Base-by-base conservation (phyloP, 2,888 invertebrate species). In the Muschampia plurimacula region DNA sequence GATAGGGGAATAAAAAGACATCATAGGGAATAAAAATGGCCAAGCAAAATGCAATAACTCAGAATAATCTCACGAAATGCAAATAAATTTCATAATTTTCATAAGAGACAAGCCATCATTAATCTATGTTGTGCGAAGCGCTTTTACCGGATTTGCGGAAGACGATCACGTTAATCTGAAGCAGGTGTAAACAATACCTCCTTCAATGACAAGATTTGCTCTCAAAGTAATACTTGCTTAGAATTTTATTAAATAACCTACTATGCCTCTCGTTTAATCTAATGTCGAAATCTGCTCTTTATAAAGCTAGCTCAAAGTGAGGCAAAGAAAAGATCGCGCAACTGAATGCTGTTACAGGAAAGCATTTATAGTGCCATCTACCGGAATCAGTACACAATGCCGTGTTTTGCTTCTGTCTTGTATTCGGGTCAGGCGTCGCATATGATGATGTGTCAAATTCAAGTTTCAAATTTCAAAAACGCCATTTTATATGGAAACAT, bases 71-170 rank as follows among this genome's bases (percentile, higher is more conserved):
- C 73, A 77, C 75, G 78, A 78, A 75, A 74, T 68, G 66, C 73
- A 79, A 79, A 81, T 77, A 77, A 78, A 79, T 81, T 80, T 78
- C 67, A 60, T 73, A 69, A 77, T 78, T 77, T 78, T 79, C 74
- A 73, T 70, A 72, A 74, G 46, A 67, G 80, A 79, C 77, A 79
- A 69, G 70, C 76, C 66, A 74, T 62, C 77, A 79, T 80, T 77
- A 77, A 79, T 79, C 77, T 77, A 63, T 60, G 75, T 78, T 77
- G 76, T 76, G 72, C 65, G 63, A 76, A 69, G 71, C 72, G 10
- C 73, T 69, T 67, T 76, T 75, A 75, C 67, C 71, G 76, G 70
- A 74, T 78, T 74, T 69, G 65, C 60, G 67, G 70, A 65, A 67
- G 75, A 75, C 65, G 72, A 73, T 74, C 72, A 66, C 72, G 71